Conservation (phyloP, 2,888 invertebrate species). For the Sceliomorpha sp. region DNA sequence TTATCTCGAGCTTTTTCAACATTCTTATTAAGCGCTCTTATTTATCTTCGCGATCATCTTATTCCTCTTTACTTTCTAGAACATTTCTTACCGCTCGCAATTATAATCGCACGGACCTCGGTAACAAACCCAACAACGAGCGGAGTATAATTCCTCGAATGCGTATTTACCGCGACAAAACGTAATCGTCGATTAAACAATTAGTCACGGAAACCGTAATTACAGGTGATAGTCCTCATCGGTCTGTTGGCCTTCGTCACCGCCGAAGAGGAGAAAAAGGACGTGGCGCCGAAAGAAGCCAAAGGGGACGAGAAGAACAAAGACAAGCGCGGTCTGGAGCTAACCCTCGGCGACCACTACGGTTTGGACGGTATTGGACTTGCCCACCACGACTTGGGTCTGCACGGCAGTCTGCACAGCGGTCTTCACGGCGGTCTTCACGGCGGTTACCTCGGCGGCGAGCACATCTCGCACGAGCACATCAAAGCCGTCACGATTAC, state of each 20-base stretch:
- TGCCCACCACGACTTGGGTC: neutral
- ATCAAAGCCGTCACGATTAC: conserved; percentile 73
- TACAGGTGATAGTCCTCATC: conserved; percentile 68
- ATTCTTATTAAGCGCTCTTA: no score
- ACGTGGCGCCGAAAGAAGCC: conserved; percentile 53
- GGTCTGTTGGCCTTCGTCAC: conserved; percentile 66
- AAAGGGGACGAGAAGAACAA: conserved; percentile 61
- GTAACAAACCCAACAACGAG: no score
- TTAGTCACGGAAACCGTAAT: no score
- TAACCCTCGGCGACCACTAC: conserved; percentile 66
- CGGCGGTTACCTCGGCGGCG: conserved; percentile 46
- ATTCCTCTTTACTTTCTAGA: no score
- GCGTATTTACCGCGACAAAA: no score
- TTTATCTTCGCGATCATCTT: no score
- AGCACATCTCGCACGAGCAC: conserved; percentile 63
- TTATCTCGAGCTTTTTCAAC: no score
- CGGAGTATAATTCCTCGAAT: no score
- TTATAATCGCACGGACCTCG: no score
- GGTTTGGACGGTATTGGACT: conserved; percentile 43
- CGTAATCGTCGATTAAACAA: no score
- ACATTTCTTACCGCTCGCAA: no score
- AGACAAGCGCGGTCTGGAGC: conserved; percentile 71
- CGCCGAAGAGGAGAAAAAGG: conserved; percentile 62
- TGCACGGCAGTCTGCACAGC: conserved; percentile 14
- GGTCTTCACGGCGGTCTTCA: conserved; percentile 20